Evolutionary conservation across 2,113 vertebrate species (phyloP).

Genomic region (Vidua chalybeata): DNA sequence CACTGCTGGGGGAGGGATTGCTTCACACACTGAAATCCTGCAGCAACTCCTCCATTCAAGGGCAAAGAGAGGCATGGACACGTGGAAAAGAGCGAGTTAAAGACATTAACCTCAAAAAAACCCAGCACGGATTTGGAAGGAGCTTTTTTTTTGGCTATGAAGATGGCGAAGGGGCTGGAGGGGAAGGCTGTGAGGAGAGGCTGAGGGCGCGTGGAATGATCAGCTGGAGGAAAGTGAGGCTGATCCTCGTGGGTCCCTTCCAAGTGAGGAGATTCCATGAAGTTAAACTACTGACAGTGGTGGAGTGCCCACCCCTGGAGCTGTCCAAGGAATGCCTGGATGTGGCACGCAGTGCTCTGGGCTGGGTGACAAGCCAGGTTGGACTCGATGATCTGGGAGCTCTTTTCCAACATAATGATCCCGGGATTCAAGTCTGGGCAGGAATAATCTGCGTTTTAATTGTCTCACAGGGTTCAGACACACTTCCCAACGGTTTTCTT

Average conservation of each 20-base stretch:
- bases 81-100: not conserved
- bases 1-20: slow-evolving; percentile 13
- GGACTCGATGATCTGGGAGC: not conserved
- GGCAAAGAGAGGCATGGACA: not conserved
- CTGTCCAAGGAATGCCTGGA: not conserved
- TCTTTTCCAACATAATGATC: not conserved
- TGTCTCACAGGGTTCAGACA: not conserved
- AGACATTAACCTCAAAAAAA: not conserved
- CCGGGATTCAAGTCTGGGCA: not conserved
- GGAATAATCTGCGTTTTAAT: not conserved
- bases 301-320: not conserved
- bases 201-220: not conserved
- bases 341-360: not conserved
- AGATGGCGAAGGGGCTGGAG: not conserved
- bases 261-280: not conserved
- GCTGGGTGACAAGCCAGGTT: not conserved
- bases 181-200: not conserved
- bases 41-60: not conserved
- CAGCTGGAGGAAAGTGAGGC: not conserved
- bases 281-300: not conserved
- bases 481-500: not conserved
- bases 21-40: not conserved
- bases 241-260: not conserved
- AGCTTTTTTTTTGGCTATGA: not conserved
- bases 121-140: not conserved